These are phyloP conservation scores for Coryphaenoides rupestris DNA, from an alignment of 2,113 vertebrate species.

Conservation along the genomic window DNA sequence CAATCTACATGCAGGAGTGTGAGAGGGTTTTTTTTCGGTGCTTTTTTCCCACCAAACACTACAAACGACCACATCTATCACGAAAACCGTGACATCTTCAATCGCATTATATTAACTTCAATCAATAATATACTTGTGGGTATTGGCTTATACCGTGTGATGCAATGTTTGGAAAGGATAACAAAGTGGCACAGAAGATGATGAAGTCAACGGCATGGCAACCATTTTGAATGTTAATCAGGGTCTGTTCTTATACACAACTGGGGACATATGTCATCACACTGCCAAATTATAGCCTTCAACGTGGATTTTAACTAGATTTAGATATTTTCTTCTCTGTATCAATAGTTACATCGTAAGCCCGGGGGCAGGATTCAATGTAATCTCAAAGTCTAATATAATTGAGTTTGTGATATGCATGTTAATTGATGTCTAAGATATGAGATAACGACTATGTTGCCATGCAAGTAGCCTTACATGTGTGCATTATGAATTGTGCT, in stretches of 20 bases:
- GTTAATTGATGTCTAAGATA: too few species aligned
- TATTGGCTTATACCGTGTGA: constrained; percentile 36
- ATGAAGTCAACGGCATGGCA: neutral
- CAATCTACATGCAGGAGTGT: constrained; percentile 51
- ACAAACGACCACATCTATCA: constrained; percentile 37
- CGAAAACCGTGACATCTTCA: constrained; percentile 35
- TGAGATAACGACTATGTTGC: too few species aligned
- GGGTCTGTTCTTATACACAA: too few species aligned
- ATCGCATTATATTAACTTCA: constrained; percentile 16
- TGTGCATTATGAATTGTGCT: too few species aligned
- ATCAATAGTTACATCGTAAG: neutral
- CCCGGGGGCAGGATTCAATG: constrained; percentile 11
- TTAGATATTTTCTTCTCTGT: neutral
- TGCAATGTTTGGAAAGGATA: constrained; percentile 51
- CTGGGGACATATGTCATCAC: too few species aligned
- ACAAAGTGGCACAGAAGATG: constrained; percentile 12
- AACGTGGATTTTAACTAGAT: too few species aligned
- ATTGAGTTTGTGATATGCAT: too few species aligned
- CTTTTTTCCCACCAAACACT: constrained; percentile 26
- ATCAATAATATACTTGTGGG: constrained; percentile 37
- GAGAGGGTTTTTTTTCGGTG: too few species aligned
- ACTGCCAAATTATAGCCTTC: too few species aligned
- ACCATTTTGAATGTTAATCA: too few species aligned
- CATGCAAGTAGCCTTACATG: too few species aligned
- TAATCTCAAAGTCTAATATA: neutral